Evolutionary conservation across 1,140 invertebrate genomes (phyloP).

Genomic region (Cotesia chilonis): DNA sequence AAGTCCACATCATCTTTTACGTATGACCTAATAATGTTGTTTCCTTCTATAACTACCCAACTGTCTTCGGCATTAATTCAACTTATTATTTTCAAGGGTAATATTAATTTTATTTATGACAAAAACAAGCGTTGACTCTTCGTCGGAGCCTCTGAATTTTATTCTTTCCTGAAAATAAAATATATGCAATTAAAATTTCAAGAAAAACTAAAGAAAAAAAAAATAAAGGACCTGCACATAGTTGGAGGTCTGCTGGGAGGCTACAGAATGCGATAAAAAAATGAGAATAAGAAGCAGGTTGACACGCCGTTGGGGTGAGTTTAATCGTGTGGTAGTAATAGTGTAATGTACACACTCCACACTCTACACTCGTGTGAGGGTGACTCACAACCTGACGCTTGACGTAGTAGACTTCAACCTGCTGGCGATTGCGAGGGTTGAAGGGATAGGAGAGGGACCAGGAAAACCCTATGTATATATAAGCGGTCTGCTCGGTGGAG

Average conservation of each 20-base stretch:
- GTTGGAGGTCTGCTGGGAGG: constrained; percentile 2
- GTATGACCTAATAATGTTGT: constrained; percentile 45
- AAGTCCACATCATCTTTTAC: constrained; percentile 54
- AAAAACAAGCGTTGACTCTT: no score
- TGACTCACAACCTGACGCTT: constrained; percentile 53
- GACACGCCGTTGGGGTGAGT: constrained; percentile 20
- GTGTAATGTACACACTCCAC: neutral
- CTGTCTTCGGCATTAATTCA: neutral
- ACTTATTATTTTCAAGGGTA: neutral
- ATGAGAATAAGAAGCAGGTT: constrained; percentile 9
- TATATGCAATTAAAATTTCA: no score
- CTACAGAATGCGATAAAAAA: constrained; percentile 24
- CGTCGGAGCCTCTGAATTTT: neutral
- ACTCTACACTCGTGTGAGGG: neutral
- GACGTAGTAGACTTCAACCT: no score
- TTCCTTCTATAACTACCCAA: constrained; percentile 15
- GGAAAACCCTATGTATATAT: no score
- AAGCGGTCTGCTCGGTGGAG: neutral
- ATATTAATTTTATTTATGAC: no score
- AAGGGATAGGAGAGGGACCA: neutral
- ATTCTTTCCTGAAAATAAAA: neutral
- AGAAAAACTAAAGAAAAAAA: neutral
- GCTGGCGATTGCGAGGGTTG: neutral
- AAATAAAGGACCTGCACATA: constrained; percentile 8
- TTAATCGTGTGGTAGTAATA: neutral